Base-by-base conservation (phyloP, 2,113 vertebrate species). In the Maccullochella peelii region DNA sequence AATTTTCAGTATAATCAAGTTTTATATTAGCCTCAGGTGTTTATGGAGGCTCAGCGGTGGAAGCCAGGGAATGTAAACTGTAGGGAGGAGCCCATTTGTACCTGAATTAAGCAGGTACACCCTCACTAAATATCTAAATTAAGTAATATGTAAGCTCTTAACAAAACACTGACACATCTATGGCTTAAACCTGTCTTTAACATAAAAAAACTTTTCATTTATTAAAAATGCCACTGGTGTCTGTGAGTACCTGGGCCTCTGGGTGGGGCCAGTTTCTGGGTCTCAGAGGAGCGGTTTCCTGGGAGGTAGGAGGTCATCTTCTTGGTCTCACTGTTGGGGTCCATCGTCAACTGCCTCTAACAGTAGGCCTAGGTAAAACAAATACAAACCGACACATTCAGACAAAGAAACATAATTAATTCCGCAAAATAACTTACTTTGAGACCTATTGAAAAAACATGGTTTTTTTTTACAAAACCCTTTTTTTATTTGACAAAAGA, bases 331-430 rank as follows among this genome's bases (percentile, higher is more conserved):
- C 70, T 78, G 10, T 30, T 54, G 73, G 58, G 12, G 20, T 94
- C 93, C 94, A 94, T 94, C 38, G 4, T 91, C 63, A 73, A 54
- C 73, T 73, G 57, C 78, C 69, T 73, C 52, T 55, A 77, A 79
- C 75, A 77, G 83, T 18, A 52, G 69, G 49, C 72, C 62, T 83
- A 27, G 0, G 4, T 2, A 63, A 40, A 42, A 62, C 8, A 71
- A 6, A 80, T 2, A 73, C 5, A 73, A 36, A 71, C 33, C 16
- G 55, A 67, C 16, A 5, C 10, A 66, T 38, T 73, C 12, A 83
- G 38, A 75, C 30, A 71, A 40, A 27, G 16, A 62, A 23, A 57
- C 38, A 23, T 8, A 2, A 50, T 23, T 66, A 4, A 38, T 9
- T 14, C 2, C 52, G 62, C 30, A 69, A 57, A 30, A 52, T 44